A percentile compares a stretch with the other conserved stretches of the same genome.
Conservation (phyloP, 2,888 invertebrate genomes). For the Polymixis flavicincta region DNA sequence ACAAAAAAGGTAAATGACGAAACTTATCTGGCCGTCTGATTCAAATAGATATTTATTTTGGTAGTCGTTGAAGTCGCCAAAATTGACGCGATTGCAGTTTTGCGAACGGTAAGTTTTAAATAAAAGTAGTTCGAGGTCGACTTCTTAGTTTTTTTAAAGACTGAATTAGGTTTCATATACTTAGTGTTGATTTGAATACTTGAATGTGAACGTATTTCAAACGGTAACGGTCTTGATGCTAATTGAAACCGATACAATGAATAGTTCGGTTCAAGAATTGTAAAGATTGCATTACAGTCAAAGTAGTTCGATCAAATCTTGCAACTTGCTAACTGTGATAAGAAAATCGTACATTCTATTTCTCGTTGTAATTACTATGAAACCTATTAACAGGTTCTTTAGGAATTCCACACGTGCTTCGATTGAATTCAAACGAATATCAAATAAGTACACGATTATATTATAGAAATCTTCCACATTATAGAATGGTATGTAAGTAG, state of each 20-base stretch:
- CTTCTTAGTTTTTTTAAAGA: slow-evolving; percentile 44
- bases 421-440: not conserved
- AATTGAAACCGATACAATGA: slow-evolving; percentile 35
- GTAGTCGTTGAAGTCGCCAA: slow-evolving; percentile 30
- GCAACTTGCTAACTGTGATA: slow-evolving; percentile 29
- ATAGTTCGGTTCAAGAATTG: slow-evolving; percentile 31
- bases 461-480: slow-evolving; percentile 13
- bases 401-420: not conserved
- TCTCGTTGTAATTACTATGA: slow-evolving; percentile 25
- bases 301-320: slow-evolving; percentile 36
- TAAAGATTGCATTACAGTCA: slow-evolving; percentile 38
- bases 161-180: slow-evolving; percentile 43
- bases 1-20: slow-evolving; percentile 48
- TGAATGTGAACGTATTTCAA: slow-evolving; percentile 37
- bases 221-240: slow-evolving; percentile 20
- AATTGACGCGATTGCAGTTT: slow-evolving; percentile 48
- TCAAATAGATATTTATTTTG: slow-evolving; percentile 27
- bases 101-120: slow-evolving; percentile 44
- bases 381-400: slow-evolving; percentile 4
- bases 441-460: not conserved
- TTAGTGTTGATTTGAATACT: slow-evolving; percentile 42
- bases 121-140: slow-evolving; percentile 63
- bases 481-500: slow-evolving; percentile 39
- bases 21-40: slow-evolving; percentile 33
- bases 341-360: slow-evolving; percentile 39